phyloP scores from a whole-genome alignment of 2,113 vertebrate genomes.

The Larimichthys crocea region DNA sequence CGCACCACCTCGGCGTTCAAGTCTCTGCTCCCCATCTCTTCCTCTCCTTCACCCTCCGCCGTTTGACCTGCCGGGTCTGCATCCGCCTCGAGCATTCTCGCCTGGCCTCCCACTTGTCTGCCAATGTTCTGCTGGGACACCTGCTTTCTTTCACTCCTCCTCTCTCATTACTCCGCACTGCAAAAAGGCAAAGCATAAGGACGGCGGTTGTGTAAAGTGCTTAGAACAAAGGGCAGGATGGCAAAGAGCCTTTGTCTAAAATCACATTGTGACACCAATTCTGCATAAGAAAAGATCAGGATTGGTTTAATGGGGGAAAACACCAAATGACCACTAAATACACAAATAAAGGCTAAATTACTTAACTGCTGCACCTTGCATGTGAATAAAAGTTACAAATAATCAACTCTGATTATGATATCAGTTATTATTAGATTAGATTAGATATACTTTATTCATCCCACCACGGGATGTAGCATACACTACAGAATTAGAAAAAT shows the following conservation, averaged over 20 bases:
- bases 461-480: no score
- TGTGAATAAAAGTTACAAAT: not conserved
- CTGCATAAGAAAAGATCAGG: not conserved
- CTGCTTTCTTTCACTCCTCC: constrained; percentile 59
- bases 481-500: no score
- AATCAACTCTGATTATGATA: not conserved
- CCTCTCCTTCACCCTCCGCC: constrained; percentile 57
- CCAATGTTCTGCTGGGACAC: constrained; percentile 49
- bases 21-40: constrained; percentile 59
- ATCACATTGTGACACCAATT: constrained; percentile 2
- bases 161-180: constrained; percentile 66
- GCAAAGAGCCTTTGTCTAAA: constrained; percentile 28
- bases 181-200: constrained; percentile 36
- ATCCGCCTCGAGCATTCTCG: constrained; percentile 71
- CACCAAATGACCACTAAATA: not conserved
- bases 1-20: constrained; percentile 83
- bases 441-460: no score
- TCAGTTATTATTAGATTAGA: not conserved
- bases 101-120: constrained; percentile 47
- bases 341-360: constrained; percentile 8
- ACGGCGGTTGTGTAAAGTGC: constrained; percentile 29
- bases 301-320: constrained; percentile 12
- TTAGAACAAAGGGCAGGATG: constrained; percentile 4
- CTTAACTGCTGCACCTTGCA: not conserved
- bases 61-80: constrained; percentile 49